Conservation (phyloP, 2,888 invertebrate species). For the Tigriopus californicus region DNA sequence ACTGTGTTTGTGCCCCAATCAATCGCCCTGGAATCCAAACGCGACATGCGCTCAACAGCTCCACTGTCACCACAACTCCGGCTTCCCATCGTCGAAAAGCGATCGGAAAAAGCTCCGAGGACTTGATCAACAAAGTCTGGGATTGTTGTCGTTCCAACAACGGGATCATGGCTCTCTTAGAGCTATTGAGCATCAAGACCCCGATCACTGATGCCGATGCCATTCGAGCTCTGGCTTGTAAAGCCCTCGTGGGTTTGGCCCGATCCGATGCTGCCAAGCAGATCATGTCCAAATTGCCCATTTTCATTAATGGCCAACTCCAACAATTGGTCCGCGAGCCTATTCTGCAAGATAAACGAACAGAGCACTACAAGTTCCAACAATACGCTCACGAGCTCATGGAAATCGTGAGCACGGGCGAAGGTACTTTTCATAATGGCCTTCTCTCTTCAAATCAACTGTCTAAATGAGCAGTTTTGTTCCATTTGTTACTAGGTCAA, state of each 20-base stretch:
- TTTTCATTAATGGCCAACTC: slow-evolving; percentile 79
- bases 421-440: too few species aligned
- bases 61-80: neutral
- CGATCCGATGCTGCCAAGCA: slow-evolving; percentile 77
- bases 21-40: slow-evolving; percentile 28
- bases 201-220: slow-evolving; percentile 94
- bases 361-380: slow-evolving; percentile 87
- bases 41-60: neutral
- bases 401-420: slow-evolving; percentile 41
- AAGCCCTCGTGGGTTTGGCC: slow-evolving; percentile 76
- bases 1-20: slow-evolving; percentile 81
- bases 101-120: slow-evolving; percentile 35
- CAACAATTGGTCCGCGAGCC: slow-evolving; percentile 92
- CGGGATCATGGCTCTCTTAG: slow-evolving; percentile 82
- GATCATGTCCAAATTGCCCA: slow-evolving; percentile 81
- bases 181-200: slow-evolving; percentile 71
- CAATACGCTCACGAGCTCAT: slow-evolving; percentile 76
- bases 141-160: slow-evolving; percentile 81
- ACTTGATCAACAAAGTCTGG: slow-evolving; percentile 80
- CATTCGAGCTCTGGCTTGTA: slow-evolving; percentile 77
- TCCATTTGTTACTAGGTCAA: too few species aligned
- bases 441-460: too few species aligned
- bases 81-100: slow-evolving; percentile 20
- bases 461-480: too few species aligned
- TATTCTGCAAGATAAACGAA: slow-evolving; percentile 82